Base-by-base conservation (phyloP, 1,140 invertebrate species). In the Panonychus citri region DNA sequence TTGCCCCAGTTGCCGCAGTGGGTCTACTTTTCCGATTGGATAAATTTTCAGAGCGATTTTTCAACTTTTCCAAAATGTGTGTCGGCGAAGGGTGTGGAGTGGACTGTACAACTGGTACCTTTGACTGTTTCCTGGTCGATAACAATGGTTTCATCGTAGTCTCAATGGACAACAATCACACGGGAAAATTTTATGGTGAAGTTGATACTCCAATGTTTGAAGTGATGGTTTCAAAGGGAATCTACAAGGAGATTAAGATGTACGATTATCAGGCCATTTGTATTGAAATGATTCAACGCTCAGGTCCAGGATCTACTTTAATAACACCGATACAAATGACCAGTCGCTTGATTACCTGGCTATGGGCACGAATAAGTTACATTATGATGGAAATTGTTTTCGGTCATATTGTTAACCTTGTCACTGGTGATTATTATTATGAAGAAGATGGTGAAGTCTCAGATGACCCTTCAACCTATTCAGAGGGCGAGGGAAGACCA, bases 151-250 rank as follows among this genome's bases (percentile, higher is more conserved):
- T 89, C 67, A 81, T 91, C n/a, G 54, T 55, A 8, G 39, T 46
- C 15, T 3, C 27, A 19, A 27, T 37, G 5, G 25, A 37, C 28
- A 27, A 10, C 21, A 26, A 58, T 28, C 40, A 64, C 56, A 59
- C 61, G 40, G 65, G 66, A 24, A 63, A 64, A 55, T 93, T 91
- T 69, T 91, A 91, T 64, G 87, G 87, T 0, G 84, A 90, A 67
- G 81, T 90, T 48, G 86, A 93, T 66, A 85, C 85, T n/a, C 88
- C 85, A 1, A 85, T 93, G 49, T 89, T 91, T 83, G 83, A 90
- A 66, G 86, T 83, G 0, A 68, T 93, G 27, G 84, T 91, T 0
- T 83, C 89, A 65, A 82, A 87, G 64, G 77, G 80, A 56, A 88
- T 91, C 60, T 93, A 87, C 68, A 83, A 79, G 62, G 82, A 83